Percentiles rank a stretch among this genome's conserved stretches.
These are phyloP conservation scores for Xestobium rufovillosum DNA, from an alignment of 2,888 invertebrate species.

Conservation along the genomic window DNA sequence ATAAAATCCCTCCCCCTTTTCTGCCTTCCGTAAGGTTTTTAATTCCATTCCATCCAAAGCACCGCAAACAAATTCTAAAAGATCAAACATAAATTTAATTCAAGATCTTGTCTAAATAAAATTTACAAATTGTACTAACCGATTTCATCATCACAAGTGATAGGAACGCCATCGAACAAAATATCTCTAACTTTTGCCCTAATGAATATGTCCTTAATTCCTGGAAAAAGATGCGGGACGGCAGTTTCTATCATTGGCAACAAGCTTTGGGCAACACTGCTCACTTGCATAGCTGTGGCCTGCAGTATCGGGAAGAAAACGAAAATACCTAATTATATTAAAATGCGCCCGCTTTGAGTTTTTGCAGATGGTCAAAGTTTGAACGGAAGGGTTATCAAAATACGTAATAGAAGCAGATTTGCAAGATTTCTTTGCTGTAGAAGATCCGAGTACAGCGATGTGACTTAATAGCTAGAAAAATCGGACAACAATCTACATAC, in stretches of 20 bases:
- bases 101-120: no score
- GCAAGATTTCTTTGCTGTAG: not conserved
- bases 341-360: no score
- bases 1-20: no score
- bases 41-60: no score
- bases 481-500: conserved; percentile 37
- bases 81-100: no score
- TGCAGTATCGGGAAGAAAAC: conserved; percentile 17
- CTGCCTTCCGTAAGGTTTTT: no score
- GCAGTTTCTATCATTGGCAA: conserved; percentile 46
- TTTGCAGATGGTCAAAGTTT: not conserved
- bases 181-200: conserved; percentile 46
- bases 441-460: no score
- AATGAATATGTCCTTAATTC: conserved; percentile 46
- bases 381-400: not conserved
- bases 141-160: not conserved
- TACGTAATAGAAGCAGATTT: not conserved
- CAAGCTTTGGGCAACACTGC: conserved; percentile 28
- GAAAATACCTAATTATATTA: no score
- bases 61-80: no score
- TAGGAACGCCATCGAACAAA: conserved; percentile 47
- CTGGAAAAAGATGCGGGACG: conserved; percentile 47
- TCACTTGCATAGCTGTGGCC: conserved; percentile 29
- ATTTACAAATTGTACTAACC: not conserved
- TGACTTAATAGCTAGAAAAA: no score